Evolutionary conservation across 2,888 invertebrate genomes (phyloP), one percentile per base, ranked within the genome.

Genomic region (Ametastegia equiseti): DNA sequence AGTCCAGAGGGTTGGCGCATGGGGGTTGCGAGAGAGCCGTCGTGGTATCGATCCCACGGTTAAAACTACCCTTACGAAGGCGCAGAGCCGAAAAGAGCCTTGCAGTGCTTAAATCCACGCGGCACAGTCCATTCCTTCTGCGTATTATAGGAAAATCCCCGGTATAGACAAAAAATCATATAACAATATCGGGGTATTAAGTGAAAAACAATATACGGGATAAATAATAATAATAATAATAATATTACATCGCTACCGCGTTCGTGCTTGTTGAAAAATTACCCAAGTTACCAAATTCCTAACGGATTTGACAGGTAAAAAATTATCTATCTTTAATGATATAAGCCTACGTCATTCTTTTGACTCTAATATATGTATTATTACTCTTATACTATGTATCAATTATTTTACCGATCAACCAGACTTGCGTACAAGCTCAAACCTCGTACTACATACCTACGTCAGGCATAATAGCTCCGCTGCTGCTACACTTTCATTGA

Each of bases 21-120:
- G 84, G 84, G 81, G 84, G 81, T 84, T 82, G 84, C 81, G 82
- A 83, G 80, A 80, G 42, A 81, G 78, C 71, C 42, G 60, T 81
- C 73, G 79, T 47, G 75, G 86, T 90, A 90, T 90, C 90, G 90
- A 90, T 90, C 89, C 85, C 81, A 84, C 81, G 83, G 85, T 85
- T 86, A 86, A 88, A 89, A 89, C 88, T 88, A 89, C 88, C 89
- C 88, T 85, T 87, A 83, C 85, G 86, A 85, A 87, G 86, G 86
- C 86, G 88, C 88, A 87, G 89, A 89, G 87, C 86, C 85, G 85
- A 84, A 87, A 86, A 86, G 86, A 86, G 84, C 83, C 85, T 87
- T 84, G 86, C 84, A 82, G 84, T 81, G 80, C 81, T 84, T 83
- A 84, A 78, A 81, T 71, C 82, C 88, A 86, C 87, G 88, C 86